Conservation (phyloP, 2,888 invertebrate genomes). For the Sepioteuthis lessoniana region DNA sequence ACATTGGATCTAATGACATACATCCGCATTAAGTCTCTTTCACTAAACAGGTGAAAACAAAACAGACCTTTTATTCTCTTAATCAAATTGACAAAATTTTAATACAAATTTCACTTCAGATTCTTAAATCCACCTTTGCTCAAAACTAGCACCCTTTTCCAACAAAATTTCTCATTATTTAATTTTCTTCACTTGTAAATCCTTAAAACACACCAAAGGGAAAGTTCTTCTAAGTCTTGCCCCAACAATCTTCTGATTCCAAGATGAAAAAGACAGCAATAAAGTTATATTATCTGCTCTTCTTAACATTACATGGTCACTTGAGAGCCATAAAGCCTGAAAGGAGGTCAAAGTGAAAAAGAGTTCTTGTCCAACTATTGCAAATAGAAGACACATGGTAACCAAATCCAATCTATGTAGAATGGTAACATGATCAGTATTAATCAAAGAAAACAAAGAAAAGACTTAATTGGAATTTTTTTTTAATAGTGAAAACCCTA, state of each 20-base stretch:
- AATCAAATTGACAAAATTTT: no score
- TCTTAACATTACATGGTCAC: background rate
- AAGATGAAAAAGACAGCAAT: background rate
- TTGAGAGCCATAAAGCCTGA: background rate
- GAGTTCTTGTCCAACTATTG: background rate
- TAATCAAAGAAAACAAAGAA: background rate
- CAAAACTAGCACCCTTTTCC: no score
- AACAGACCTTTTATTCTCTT: no score
- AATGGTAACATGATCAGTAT: background rate
- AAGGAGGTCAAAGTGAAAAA: background rate
- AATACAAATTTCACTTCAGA: no score
- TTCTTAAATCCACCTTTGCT: no score
- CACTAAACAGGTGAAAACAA: no score
- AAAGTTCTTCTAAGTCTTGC: no score
- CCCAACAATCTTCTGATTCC: no score
- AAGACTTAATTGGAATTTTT: background rate
- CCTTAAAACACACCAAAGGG: background rate
- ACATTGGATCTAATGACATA: no score
- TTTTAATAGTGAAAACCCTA: background rate
- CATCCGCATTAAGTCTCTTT: no score
- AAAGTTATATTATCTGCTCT: background rate
- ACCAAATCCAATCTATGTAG: background rate
- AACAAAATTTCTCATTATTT: background rate
- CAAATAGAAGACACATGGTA: background rate
- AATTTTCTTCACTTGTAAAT: background rate